Evolutionary conservation across 2,888 invertebrate genomes (phyloP), one percentile per base, ranked within the genome.

Genomic region (Euclidia mi): DNA sequence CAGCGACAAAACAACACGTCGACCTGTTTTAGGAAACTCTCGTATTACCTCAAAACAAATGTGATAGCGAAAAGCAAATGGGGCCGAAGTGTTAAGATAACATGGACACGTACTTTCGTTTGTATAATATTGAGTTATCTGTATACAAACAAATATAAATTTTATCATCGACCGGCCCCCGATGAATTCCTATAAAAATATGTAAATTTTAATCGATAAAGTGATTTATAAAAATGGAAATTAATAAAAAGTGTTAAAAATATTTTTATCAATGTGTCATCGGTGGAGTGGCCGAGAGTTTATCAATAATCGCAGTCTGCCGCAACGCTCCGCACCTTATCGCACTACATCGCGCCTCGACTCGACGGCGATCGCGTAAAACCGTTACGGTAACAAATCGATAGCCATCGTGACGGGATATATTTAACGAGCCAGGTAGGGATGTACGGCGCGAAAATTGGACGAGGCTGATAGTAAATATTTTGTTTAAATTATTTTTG

Each of bases 221-320:
- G 56, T 68, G 67, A 66, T 69, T 71, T 71, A 71, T 58, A 62
- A 52, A 66, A 66, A 71, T 66, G 37, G 43, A 52, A 55, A 55
- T 49, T 62, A 57, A 69, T 69, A 56, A 66, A 66, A 55, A 56
- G n/a, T 45, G 34, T 44, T 50, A 42, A 62, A n/a, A 62, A 58
- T 66, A 69, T 71, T 66, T 66, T 71, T 71, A 66, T 57, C 62
- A 63, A 62, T 62, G 57, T 66, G 53, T 55, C 71, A 62, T 57
- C 50, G 6, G 34, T n/a, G n/a, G n/a, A n/a, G n/a, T 7, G 45
- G 42, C 35, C 50, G 52, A 42, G 50, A 49, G 55, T 69, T 62
- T 69, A 71, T 71, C 67, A 71, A 66, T 66, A 58, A 66, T 71
- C 67, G 57, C 57, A 49, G 4, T 4, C 4, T 11, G 32, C 11